Base-by-base conservation (phyloP, 2,797 vertebrate genomes). In the Luscinia megarhynchos region DNA sequence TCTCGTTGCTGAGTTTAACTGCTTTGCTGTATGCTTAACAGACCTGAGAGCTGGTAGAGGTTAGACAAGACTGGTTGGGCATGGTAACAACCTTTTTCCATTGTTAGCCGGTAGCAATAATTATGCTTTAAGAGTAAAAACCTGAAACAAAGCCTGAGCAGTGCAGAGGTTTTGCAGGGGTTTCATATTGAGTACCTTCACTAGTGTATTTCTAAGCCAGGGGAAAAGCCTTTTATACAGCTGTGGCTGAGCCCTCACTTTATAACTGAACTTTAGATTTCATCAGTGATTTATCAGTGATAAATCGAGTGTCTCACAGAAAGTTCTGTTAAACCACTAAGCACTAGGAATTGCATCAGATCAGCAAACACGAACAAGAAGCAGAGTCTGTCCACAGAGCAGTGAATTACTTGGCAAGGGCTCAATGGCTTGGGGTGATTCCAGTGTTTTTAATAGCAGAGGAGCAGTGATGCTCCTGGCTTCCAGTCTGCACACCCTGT, bases 221-320 rank as follows among this genome's bases (percentile, higher is more conserved):
- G 21, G 45, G 18, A 89, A 89, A 95, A 96, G 84, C 72, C 75
- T 94, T 94, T 90, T 50, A 70, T 70, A 90, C 27, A 51, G 53
- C 93, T 85, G 68, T 38, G 95, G 72, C 82, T 93, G 93, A 95
- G 81, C 81, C 89, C 43, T 97, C n/a, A 9, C 78, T 95, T 94
- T 91, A 77, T 91, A 94, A 90, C 92, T 92, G 87, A 94, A 91
- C 89, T 88, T 93, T 36, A 87, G 85, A 87, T 96, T 96, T 96
- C 93, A 93, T 94, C 95, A 82, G 87, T 83, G 91, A 96, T 94
- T 94, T 96, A 93, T 94, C 94, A 91, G 93, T 91, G 93, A 91
- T 89, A 87, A 93, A 96, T 95, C 19, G 46, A 83, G 77, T 91
- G 94, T 94, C 93, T 97, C 88, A 68, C 20, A 7, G 94, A 84